These are phyloP conservation scores for Trichomycterus rosablanca DNA, from an alignment of 2,113 vertebrate species.

Conservation along the genomic window DNA sequence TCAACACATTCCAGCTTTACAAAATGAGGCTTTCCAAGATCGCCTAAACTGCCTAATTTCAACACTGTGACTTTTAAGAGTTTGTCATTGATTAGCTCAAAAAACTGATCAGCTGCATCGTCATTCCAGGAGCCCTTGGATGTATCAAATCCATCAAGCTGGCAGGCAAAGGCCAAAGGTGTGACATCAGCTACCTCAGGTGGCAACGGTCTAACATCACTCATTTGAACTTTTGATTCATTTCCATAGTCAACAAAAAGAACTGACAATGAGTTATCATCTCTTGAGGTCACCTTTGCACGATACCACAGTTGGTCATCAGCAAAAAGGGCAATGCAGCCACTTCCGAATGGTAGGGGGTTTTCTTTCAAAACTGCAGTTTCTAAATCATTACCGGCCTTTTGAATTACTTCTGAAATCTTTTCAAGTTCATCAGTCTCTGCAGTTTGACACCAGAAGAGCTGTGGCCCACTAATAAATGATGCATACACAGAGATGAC, in stretches of 20 bases:
- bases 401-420: constrained; percentile 65
- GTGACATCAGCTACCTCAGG: constrained; percentile 60
- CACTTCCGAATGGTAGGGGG: constrained; percentile 59
- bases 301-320: constrained; percentile 79
- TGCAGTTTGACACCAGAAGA: constrained; percentile 81
- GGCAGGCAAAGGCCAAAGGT: constrained; percentile 81
- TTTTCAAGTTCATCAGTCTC: constrained; percentile 61
- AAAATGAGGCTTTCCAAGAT: constrained; percentile 50
- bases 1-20: constrained; percentile 72
- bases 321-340: constrained; percentile 72
- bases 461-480: constrained; percentile 63
- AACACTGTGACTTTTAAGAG: constrained; percentile 71
- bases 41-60: constrained; percentile 46
- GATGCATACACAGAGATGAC: constrained; percentile 67
- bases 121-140: constrained; percentile 69
- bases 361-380: constrained; percentile 13
- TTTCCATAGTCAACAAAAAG: constrained; percentile 86
- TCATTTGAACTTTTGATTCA: constrained; percentile 56
- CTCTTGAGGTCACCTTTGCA: constrained; percentile 64
- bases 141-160: constrained; percentile 73
- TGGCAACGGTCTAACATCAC: constrained; percentile 67
- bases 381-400: constrained; percentile 48
- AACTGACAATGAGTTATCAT: constrained; percentile 56
- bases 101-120: constrained; percentile 69
- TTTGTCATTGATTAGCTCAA: constrained; percentile 61